These are phyloP conservation scores for Leptopilina drosophilae DNA, from an alignment of 2,888 invertebrate species.

Conservation along the genomic window DNA sequence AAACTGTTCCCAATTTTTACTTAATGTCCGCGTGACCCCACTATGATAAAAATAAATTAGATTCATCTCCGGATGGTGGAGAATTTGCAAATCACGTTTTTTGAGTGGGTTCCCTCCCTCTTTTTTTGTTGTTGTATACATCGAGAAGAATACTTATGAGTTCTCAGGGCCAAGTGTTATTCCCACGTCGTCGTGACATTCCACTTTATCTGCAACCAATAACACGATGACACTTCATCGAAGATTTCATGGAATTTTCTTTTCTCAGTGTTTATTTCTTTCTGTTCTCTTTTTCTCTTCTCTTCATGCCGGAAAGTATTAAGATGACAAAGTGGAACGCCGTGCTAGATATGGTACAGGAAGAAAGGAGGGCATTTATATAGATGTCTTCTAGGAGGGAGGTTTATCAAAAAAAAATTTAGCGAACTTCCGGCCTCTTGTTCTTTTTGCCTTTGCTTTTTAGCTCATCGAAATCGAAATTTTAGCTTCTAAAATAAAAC, in stretches of 20 bases:
- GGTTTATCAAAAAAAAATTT: slow-evolving; percentile 66
- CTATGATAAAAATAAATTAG: slow-evolving; percentile 33
- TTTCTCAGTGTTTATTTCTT: neutral
- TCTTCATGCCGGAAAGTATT: slow-evolving; percentile 53
- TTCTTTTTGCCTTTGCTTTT: slow-evolving; percentile 53
- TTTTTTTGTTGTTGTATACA: neutral
- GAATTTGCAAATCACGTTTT: slow-evolving; percentile 64
- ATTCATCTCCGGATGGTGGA: slow-evolving; percentile 23
- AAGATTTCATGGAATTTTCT: slow-evolving; percentile 52
- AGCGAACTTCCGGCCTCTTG: slow-evolving; percentile 65
- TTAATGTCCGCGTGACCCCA: neutral
- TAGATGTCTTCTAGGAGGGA: neutral
- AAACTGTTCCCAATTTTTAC: neutral
- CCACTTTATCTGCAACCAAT: slow-evolving; percentile 35
- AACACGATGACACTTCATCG: slow-evolving; percentile 28
- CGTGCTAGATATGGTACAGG: slow-evolving; percentile 56
- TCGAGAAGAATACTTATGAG: slow-evolving; percentile 18
- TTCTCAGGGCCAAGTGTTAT: neutral
- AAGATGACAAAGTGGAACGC: slow-evolving; percentile 64
- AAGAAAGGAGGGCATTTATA: slow-evolving; percentile 41
- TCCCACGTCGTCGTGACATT: slow-evolving; percentile 34
- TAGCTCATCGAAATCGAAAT: neutral
- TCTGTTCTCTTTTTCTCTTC: neutral
- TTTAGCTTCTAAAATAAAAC: neutral
- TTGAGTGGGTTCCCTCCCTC: slow-evolving; percentile 58